Percentiles rank a stretch among this genome's conserved stretches.
Conservation (phyloP, 2,113 vertebrate species). For the Nansenia antarctica region DNA sequence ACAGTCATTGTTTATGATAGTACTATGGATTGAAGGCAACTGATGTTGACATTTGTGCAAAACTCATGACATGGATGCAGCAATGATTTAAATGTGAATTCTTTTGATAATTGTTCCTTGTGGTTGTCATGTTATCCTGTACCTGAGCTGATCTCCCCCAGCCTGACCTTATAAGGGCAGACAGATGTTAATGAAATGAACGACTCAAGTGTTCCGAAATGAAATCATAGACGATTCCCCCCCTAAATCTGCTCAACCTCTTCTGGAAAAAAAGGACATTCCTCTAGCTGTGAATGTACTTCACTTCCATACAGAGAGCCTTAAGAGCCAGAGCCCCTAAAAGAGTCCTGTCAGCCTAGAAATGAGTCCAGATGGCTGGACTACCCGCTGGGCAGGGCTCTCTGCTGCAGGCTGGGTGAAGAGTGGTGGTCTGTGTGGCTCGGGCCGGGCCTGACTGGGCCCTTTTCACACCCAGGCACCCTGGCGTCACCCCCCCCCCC, state of each 20-base stretch:
- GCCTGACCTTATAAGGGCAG: conserved; percentile 62
- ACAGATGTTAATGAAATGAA: conserved; percentile 63
- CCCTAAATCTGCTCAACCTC: conserved; percentile 48
- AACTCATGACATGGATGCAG: too few relatives aligned
- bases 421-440: conserved; percentile 63
- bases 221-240: conserved; percentile 52
- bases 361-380: conserved; percentile 70
- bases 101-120: too few relatives aligned
- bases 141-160: conserved; percentile 20
- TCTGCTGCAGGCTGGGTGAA: conserved; percentile 36
- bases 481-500: conserved; percentile 39
- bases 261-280: conserved; percentile 57
- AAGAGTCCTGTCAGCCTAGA: conserved; percentile 57
- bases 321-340: conserved; percentile 52
- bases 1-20: too few relatives aligned
- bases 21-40: too few relatives aligned
- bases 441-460: conserved; percentile 53
- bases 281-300: conserved; percentile 55
- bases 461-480: conserved; percentile 55
- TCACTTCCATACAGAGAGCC: conserved; percentile 47
- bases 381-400: conserved; percentile 64
- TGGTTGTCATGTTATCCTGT: too few relatives aligned
- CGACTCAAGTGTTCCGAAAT: conserved; percentile 32
- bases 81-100: too few relatives aligned
- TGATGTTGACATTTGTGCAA: too few relatives aligned